A percentile compares a stretch with the other conserved stretches of the same genome.
phyloP scores from a whole-genome alignment of 1,140 invertebrate genomes.

The Hyles vespertilio region DNA sequence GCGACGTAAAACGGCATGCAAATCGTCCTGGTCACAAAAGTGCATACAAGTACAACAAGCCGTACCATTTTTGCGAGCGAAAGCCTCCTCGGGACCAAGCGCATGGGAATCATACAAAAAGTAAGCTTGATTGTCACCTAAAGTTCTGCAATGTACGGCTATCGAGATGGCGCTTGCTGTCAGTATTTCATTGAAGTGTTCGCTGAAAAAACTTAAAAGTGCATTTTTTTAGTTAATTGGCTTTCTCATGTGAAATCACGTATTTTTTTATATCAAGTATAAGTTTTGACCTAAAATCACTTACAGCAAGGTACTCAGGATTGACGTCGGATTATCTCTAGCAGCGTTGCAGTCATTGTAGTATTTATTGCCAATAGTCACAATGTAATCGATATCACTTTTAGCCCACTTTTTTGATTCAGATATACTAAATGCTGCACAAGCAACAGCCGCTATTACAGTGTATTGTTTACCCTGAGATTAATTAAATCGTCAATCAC shows the following conservation, averaged over 20 bases:
- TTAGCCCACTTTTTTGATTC: conserved; percentile 14
- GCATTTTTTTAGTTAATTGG: conserved; percentile 22
- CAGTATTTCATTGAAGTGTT: conserved; percentile 16
- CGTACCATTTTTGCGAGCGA: conserved; percentile 10
- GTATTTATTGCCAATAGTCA: conserved; percentile 22
- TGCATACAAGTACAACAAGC: conserved; percentile 20
- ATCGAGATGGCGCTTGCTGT: conserved; percentile 20
- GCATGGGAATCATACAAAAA: conserved; percentile 25
- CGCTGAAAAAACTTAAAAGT: conserved; percentile 17
- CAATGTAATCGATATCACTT: conserved; percentile 20
- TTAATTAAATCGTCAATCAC: conserved; percentile 15
- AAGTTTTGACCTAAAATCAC: conserved; percentile 12
- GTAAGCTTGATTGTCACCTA: conserved; percentile 6
- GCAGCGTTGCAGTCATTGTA: conserved; percentile 22
- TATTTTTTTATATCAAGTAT: conserved; percentile 7
- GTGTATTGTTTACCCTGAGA: conserved; percentile 22
- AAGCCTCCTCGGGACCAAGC: conserved; percentile 14
- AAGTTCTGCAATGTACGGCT: conserved; percentile 16
- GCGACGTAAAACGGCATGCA: conserved; percentile 20
- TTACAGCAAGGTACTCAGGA: conserved; percentile 17
- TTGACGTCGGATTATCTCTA: conserved; percentile 13
- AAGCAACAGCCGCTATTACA: conserved; percentile 21
- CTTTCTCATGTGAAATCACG: conserved; percentile 11
- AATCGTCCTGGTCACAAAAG: conserved; percentile 18
- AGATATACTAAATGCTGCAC: conserved; percentile 13